A percentile compares a stretch with the other conserved stretches of the same genome.
Evolutionary conservation across 2,888 invertebrate species (phyloP).

Genomic region (Syritta pipiens): DNA sequence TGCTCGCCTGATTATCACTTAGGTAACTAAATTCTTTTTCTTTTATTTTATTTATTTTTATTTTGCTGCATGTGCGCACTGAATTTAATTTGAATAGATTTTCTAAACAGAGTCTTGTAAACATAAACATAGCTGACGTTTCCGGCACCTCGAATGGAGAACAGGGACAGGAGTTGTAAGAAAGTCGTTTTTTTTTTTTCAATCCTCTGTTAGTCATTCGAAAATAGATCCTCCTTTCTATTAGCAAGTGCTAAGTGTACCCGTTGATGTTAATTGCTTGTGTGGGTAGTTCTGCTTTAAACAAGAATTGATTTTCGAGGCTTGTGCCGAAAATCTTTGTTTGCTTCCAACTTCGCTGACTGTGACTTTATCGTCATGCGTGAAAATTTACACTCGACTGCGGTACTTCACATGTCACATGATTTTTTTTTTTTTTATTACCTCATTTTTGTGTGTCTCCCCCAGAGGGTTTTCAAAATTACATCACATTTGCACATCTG

Average conservation of each 20-base stretch:
- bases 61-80: constrained; percentile 1
- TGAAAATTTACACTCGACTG: too few species aligned
- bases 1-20: constrained; percentile 24
- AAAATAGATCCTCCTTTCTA: background rate
- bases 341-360: too few species aligned
- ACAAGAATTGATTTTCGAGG: too few species aligned
- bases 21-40: background rate
- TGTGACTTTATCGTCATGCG: too few species aligned
- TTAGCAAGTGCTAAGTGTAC: constrained; percentile 1
- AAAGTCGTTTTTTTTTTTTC: too few species aligned
- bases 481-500: background rate
- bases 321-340: too few species aligned
- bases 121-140: too few species aligned
- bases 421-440: background rate
- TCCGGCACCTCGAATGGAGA: too few species aligned
- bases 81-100: constrained; percentile 43
- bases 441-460: too few species aligned
- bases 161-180: too few species aligned
- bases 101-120: constrained; percentile 5
- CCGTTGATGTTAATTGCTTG: background rate
- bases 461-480: too few species aligned
- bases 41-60: background rate
- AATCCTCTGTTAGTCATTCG: too few species aligned
- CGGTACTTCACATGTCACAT: background rate
- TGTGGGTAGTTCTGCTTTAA: background rate